Conservation (phyloP, 92 coral and sea anemone species). For the Scolanthus callimorphus region DNA sequence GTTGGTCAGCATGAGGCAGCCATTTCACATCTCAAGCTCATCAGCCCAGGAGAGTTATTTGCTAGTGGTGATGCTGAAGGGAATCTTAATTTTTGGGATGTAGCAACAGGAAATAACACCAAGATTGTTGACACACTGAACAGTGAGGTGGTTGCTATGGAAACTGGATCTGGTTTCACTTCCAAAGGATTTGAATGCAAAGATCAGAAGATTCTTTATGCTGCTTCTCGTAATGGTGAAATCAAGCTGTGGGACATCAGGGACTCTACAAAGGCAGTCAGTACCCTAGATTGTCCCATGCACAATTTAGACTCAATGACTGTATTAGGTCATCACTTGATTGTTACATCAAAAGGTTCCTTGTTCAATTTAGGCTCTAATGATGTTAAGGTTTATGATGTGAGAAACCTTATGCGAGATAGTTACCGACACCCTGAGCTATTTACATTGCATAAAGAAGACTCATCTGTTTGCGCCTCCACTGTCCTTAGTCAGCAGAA, state of each 20-base stretch:
- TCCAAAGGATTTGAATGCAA: constrained; percentile 21
- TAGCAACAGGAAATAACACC: constrained; percentile 38
- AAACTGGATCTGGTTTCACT: constrained; percentile 31
- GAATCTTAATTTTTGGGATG: constrained; percentile 60
- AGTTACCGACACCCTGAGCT: constrained; percentile 45
- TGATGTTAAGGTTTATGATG: constrained; percentile 53
- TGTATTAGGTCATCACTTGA: constrained; percentile 22
- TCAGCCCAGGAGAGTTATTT: constrained; percentile 38
- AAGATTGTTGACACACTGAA: constrained; percentile 49
- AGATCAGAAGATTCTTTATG: constrained; percentile 15
- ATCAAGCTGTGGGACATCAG: constrained; percentile 67
- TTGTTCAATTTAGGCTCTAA: constrained; percentile 13
- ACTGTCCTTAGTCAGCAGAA: constrained; percentile 39
- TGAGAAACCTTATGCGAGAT: constrained; percentile 51
- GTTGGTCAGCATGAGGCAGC: constrained; percentile 45
- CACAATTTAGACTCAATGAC: constrained; percentile 31
- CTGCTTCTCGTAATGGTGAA: constrained; percentile 64
- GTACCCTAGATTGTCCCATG: constrained; percentile 46
- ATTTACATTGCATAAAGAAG: constrained; percentile 20
- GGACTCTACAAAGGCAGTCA: constrained; percentile 35
- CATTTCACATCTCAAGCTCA: constrained; percentile 49
- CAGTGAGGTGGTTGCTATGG: constrained; percentile 42
- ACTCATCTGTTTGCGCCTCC: constrained; percentile 21
- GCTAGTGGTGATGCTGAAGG: constrained; percentile 81
- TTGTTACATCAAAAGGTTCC: constrained; percentile 41